Conservation (phyloP, 2,797 vertebrate genomes). For the Natrix natrix region DNA sequence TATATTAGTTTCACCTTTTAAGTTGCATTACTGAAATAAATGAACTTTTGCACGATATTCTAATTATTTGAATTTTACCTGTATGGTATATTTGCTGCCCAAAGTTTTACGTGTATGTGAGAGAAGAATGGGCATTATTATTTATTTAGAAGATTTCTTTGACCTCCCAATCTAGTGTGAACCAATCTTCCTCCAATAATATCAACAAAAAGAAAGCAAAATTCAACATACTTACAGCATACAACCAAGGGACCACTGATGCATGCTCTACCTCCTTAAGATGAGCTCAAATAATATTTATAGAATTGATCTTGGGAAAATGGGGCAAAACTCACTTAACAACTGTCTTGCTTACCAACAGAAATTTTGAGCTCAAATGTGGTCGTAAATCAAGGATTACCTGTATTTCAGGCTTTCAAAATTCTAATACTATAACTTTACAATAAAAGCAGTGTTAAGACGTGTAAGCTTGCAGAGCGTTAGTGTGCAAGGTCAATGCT, state of each 20-base stretch:
- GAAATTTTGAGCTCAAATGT: neutral
- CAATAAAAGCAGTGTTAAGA: neutral
- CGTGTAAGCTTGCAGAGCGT: no score
- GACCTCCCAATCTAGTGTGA: neutral
- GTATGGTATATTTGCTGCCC: neutral
- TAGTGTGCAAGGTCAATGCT: neutral
- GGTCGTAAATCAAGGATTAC: neutral
- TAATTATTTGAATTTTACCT: no score
- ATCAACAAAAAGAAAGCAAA: neutral
- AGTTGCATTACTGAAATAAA: no score
- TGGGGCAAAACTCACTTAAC: neutral
- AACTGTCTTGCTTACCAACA: neutral
- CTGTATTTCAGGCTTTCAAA: neutral
- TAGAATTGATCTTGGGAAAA: neutral
- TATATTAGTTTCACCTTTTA: no score
- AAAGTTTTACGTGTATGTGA: neutral
- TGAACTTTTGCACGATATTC: no score
- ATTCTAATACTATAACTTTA: neutral
- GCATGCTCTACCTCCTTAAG: neutral
- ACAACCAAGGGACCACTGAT: neutral
- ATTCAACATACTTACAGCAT: neutral
- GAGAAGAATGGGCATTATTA: neutral
- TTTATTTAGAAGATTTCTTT: neutral
- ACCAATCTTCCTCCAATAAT: neutral
- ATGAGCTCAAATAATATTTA: neutral